Conservation (phyloP, 2,888 invertebrate genomes). For the Cheilosia vernalis region DNA sequence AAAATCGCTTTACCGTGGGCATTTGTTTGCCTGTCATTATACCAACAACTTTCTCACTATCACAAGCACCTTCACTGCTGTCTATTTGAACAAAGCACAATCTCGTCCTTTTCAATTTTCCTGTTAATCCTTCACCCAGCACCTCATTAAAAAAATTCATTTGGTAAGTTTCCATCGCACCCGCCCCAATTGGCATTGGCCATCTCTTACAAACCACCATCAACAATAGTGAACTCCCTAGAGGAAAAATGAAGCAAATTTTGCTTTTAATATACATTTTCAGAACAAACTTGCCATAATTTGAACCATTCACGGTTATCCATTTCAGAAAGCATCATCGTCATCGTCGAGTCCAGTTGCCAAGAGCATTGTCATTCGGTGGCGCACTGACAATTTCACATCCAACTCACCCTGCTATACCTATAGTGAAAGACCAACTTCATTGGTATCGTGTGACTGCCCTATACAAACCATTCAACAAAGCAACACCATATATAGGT, state of each 20-base stretch:
- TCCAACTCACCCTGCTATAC: neutral
- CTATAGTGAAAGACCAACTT: constrained; percentile 22
- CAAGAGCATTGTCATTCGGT: constrained; percentile 38
- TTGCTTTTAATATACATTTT: neutral
- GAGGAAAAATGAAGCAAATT: constrained; percentile 4
- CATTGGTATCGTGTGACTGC: constrained; percentile 20
- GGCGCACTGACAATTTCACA: constrained; percentile 4
- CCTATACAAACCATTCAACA: constrained; percentile 42
- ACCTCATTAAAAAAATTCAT: constrained; percentile 27
- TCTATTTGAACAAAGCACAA: constrained; percentile 3
- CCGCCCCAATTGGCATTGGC: neutral
- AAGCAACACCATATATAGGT: constrained; percentile 19
- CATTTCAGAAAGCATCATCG: constrained; percentile 43
- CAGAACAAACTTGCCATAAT: constrained; percentile 45
- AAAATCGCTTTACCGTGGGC: neutral
- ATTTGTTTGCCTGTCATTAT: neutral
- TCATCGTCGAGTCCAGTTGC: constrained; percentile 19
- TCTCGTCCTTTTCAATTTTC: constrained; percentile 28
- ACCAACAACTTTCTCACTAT: neutral
- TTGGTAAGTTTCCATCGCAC: constrained; percentile 6
- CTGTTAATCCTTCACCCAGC: constrained; percentile 41
- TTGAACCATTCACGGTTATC: constrained; percentile 49
- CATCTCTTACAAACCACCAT: neutral
- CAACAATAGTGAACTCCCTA: constrained; percentile 11
- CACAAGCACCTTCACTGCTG: neutral